Base-by-base conservation (phyloP, 2,888 invertebrate species). In the Punctoribates punctum region DNA sequence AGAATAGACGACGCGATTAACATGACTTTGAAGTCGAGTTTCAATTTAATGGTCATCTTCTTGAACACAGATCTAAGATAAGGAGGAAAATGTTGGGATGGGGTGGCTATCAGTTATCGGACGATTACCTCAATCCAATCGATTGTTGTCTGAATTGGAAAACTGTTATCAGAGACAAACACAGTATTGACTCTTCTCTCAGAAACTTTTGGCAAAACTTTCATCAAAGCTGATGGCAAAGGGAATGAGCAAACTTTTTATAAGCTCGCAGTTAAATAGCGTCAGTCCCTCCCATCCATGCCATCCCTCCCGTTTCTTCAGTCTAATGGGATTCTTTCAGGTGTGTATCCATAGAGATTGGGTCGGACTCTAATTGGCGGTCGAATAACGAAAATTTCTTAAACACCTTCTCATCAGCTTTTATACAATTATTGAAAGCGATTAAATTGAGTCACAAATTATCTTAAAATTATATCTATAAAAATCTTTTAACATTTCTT, bases 211-310 rank as follows among this genome's bases (percentile, higher is more conserved):
- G 65, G 34, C 65, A 65, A 57, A 34, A 34, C 34, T 34, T n/a
- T 57, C n/a, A 17, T 23, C 25, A 20, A 57, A 57, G 25, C 57
- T 57, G 57, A 57, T 57, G 11, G 23, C 11, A 25, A 54, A 54
- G n/a, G 8, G 54, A n/a, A n/a, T n/a, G 54, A 13, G n/a, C 27
- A 65, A 65, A 65, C 65, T 65, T 65, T 65, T 65, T 65, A 65
- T 65, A 65, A 65, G 29, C 65, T 38, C 65, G 34, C 9, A 57
- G 25, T 25, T 11, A 8, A 25, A 65, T 27, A 27, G 29, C 65
- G 65, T 65, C 65, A 29, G 20, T 57, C 57, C 57, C 57, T 57
- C 57, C 54, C 54, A 54, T 27, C 62, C 65, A 29, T 29, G 34
- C n/a, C 34, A 34, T 34, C 34, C 34, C 34, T 34, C 34, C 34